phyloP scores from a whole-genome alignment of 2,888 invertebrate species.

The Orchestes rusci region DNA sequence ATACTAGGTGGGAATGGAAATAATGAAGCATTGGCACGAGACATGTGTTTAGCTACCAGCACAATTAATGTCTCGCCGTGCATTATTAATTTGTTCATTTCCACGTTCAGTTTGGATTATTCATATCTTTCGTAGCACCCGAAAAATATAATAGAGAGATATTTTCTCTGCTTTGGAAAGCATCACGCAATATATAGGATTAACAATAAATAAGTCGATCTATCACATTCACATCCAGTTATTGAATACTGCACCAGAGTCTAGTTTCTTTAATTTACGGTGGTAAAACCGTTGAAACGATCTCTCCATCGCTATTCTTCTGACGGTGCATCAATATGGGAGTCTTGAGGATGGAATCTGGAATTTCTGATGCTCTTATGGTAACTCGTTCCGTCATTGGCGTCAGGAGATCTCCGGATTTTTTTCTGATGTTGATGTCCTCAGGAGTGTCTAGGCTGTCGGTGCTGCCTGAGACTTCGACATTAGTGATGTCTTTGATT shows the following conservation, averaged over 20 bases:
- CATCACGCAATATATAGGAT: no score
- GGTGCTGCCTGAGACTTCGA: conserved; percentile 26
- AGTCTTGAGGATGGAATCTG: conserved; percentile 67
- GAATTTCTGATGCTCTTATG: conserved; percentile 68
- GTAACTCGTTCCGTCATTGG: conserved; percentile 71
- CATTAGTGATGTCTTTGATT: background rate
- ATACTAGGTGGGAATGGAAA: no score
- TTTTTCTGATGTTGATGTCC: conserved; percentile 29
- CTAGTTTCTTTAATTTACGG: conserved; percentile 26
- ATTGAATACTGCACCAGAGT: conserved; percentile 35
- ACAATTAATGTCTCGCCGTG: no score
- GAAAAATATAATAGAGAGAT: no score
- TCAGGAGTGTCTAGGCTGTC: conserved; percentile 24
- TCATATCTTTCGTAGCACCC: no score
- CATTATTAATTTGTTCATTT: no score
- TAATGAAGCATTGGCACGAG: no score
- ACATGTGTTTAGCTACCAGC: no score
- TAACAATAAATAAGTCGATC: background rate
- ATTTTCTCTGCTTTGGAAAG: no score
- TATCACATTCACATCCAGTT: conserved; percentile 34
- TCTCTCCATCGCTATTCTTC: conserved; percentile 67
- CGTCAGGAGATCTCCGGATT: conserved; percentile 34
- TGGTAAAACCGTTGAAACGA: conserved; percentile 53
- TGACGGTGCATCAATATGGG: conserved; percentile 72
- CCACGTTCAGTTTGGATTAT: no score